Base-by-base conservation (phyloP, 2,797 vertebrate species). In the Platalea minor region DNA sequence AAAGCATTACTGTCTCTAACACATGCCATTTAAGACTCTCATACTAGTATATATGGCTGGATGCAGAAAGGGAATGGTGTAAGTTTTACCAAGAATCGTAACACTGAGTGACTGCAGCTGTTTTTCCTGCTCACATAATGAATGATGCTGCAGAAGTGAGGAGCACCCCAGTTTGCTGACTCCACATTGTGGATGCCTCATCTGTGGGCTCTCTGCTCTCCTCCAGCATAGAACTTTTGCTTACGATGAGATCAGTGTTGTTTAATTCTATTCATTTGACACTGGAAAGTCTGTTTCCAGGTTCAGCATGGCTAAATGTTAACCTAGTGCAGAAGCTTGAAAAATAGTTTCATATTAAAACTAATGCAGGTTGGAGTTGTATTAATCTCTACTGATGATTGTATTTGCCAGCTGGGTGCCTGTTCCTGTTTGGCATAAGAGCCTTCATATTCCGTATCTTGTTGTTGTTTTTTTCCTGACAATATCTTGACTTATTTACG, bases 121-220 rank as follows among this genome's bases (percentile, higher is more conserved):
- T 1, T 80, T 82, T 70, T 70, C 33, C 10, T 74, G 23, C 50
- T 72, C 8, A 28, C 3, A 1, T 61, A 29, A 59, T 59, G 33
- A 64, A 28, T 4, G 1, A 5, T 61, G 17, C 51, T 67, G 39
- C 51, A 53, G 41, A 31, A 73, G 17, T 35, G 35, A 81, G 21
- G 26, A 69, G 11, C 1, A 3, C 6, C 11, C 9, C n/a, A 24
- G 8, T 78, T 81, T 53, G 25, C 41, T 78, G 50, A 35, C 19
- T 84, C 9, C 5, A 10, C 0, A 0, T 29, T 77, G n/a, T n/a
- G 4, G 25, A 17, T 85, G 29, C 8, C 13, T 76, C 5, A 18
- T 69, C 46, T 45, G n/a, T n/a, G 39, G 37, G 6, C 28, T 63
- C 24, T 59, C 16, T 46, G 39, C 33, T 50, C 0, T 76, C 35